Conservation (phyloP, 2,113 vertebrate genomes). For the Pimephales promelas region DNA sequence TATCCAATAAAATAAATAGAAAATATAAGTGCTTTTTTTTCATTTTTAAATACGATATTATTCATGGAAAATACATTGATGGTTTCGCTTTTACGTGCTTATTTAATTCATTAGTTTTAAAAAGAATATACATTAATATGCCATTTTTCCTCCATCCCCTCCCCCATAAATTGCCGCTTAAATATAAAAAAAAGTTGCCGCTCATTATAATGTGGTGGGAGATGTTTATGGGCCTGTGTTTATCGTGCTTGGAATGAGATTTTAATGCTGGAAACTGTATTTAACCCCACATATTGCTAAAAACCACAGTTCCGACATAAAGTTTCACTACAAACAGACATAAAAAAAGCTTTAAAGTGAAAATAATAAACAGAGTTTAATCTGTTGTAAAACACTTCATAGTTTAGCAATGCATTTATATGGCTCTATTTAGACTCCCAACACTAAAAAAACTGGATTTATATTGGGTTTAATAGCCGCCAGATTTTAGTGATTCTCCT, state of each 20-base stretch:
- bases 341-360: not conserved
- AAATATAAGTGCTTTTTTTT: not conserved
- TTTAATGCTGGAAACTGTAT: slow-evolving; percentile 16
- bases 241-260: slow-evolving; percentile 13
- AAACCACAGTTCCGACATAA: not conserved
- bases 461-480: not conserved
- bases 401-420: not conserved
- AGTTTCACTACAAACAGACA: slow-evolving; percentile 9
- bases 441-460: not conserved
- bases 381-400: not conserved
- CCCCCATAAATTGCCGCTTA: not conserved
- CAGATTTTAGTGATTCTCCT: not conserved
- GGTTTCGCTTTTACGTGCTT: not conserved
- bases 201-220: slow-evolving; percentile 16
- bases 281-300: slow-evolving; percentile 2
- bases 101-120: not conserved
- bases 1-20: not conserved
- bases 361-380: slow-evolving; percentile 12
- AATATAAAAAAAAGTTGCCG: not conserved
- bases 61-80: not conserved
- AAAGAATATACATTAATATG: not conserved
- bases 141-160: not conserved
- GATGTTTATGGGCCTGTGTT: slow-evolving; percentile 28
- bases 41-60: not conserved
- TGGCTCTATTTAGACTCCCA: not conserved